A percentile compares a stretch with the other conserved stretches of the same genome.
phyloP scores from a whole-genome alignment of 2,797 vertebrate genomes.

The Pseudochirops corinnae region DNA sequence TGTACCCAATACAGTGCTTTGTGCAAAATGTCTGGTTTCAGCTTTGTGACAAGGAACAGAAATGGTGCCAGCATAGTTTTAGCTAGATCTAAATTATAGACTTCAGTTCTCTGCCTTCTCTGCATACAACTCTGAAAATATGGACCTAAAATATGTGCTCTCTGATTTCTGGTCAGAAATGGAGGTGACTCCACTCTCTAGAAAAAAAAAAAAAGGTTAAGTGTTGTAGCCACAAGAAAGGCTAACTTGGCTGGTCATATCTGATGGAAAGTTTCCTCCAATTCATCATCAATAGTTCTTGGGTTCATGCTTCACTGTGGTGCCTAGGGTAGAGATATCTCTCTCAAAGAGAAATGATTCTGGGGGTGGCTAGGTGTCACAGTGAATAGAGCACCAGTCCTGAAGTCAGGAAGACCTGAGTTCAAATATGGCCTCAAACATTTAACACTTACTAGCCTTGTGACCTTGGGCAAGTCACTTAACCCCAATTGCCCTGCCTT shows the following conservation, averaged over 20 bases:
- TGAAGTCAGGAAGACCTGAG: too few species aligned
- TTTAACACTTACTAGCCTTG: too few species aligned
- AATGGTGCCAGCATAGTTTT: neutral
- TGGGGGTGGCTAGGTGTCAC: too few species aligned
- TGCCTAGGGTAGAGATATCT: neutral
- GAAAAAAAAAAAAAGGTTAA: neutral
- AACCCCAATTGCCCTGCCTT: too few species aligned
- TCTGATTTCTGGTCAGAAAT: neutral
- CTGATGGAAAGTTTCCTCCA: neutral
- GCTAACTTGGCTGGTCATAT: too few species aligned
- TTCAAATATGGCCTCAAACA: too few species aligned
- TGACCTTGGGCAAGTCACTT: too few species aligned
- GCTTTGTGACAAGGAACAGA: conserved; percentile 1
- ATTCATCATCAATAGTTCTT: fast-evolving
- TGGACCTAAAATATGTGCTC: neutral
- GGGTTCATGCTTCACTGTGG: neutral
- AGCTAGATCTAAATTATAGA: conserved; percentile 36
- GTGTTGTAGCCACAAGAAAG: neutral
- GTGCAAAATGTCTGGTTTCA: neutral
- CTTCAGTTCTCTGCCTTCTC: conserved; percentile 11
- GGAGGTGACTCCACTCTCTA: neutral
- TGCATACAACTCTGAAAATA: neutral
- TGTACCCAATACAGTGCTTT: neutral
- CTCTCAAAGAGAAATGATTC: neutral
- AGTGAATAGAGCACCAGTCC: too few species aligned